phyloP scores from a whole-genome alignment of 1,140 invertebrate genomes.

The Drosophila pseudoananassae region DNA sequence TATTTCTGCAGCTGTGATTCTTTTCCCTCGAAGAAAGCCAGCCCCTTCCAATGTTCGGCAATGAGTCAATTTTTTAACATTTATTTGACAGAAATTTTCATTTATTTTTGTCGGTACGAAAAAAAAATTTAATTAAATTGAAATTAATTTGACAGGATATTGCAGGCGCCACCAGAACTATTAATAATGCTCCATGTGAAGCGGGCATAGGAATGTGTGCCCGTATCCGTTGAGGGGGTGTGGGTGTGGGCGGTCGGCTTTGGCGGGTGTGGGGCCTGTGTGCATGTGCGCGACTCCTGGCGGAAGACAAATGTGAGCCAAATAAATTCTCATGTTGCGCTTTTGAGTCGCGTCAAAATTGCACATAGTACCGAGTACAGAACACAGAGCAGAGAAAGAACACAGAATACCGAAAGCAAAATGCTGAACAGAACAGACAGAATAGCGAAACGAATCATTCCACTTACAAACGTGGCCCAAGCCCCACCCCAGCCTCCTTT shows the following conservation, averaged over 20 bases:
- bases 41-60: slow-evolving; percentile 46
- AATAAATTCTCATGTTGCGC: slow-evolving; percentile 81
- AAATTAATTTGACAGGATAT: slow-evolving; percentile 82
- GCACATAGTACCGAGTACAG: slow-evolving; percentile 46
- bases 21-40: slow-evolving; percentile 25
- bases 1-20: slow-evolving; percentile 81
- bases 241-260: slow-evolving; percentile 4
- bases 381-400: slow-evolving; percentile 24
- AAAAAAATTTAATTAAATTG: slow-evolving; percentile 81
- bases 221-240: not conserved
- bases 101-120: slow-evolving; percentile 55
- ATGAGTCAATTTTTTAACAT: slow-evolving; percentile 83
- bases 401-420: slow-evolving; percentile 14
- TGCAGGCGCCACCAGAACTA: slow-evolving; percentile 70
- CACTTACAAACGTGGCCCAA: not conserved
- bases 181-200: slow-evolving; percentile 70
- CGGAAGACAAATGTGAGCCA: slow-evolving; percentile 76
- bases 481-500: not conserved
- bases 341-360: slow-evolving; percentile 76
- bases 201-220: not conserved
- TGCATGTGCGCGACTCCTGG: slow-evolving; percentile 39
- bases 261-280: slow-evolving; percentile 15
- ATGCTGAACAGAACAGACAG: slow-evolving; percentile 14
- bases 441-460: slow-evolving; percentile 34
- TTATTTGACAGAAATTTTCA: slow-evolving; percentile 82